Conservation (phyloP, 1,140 invertebrate genomes). For the Bombus confusus region DNA sequence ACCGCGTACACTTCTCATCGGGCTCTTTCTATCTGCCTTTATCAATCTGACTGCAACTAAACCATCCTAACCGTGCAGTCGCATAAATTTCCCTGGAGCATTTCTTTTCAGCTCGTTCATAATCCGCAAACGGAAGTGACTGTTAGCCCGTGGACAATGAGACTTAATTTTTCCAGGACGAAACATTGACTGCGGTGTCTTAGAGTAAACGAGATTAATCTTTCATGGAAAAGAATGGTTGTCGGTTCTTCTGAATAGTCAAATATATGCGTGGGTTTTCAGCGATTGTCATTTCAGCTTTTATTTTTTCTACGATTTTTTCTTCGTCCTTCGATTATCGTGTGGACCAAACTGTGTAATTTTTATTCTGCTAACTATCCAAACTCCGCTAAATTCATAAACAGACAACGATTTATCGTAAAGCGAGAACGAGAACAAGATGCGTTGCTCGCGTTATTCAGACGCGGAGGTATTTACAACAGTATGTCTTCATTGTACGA, state of each 20-base stretch:
- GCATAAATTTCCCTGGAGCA: conserved; percentile 1
- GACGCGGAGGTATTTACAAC: background rate
- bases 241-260: background rate
- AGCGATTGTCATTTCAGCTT: background rate
- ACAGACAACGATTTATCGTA: background rate
- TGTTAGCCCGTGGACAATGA: background rate
- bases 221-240: background rate
- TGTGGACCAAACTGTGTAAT: accelerated
- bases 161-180: background rate
- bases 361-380: background rate
- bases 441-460: background rate
- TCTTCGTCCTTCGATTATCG: background rate
- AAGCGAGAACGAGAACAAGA: background rate
- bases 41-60: conserved; percentile 29
- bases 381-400: background rate
- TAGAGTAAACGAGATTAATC: background rate
- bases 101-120: background rate
- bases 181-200: background rate
- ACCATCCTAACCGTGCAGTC: background rate
- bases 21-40: conserved; percentile 24
- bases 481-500: background rate
- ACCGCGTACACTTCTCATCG: conserved; percentile 9
- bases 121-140: too few species aligned
- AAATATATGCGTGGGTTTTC: too few species aligned
- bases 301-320: background rate